Evolutionary conservation across 2,113 vertebrate genomes (phyloP), one percentile per base, ranked within the genome.

Genomic region (Xenopus borealis): DNA sequence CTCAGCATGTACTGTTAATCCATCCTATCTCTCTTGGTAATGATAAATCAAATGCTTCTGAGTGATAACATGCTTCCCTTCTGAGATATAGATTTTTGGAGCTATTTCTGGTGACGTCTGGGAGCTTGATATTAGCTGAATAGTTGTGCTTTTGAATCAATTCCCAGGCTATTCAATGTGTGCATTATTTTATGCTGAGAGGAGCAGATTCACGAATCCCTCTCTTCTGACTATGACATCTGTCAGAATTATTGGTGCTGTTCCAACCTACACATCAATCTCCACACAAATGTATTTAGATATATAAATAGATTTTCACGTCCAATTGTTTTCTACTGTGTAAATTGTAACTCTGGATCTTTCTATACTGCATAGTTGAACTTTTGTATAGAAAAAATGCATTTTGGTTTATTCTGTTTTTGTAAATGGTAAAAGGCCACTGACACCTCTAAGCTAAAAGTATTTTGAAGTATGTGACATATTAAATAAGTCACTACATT

Each of bases 11-110:
- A 46, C 11, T 7, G 46, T 27, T 52, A 62, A 63, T 47, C 59
- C 45, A 27, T 3, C 17, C 40, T 40, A 2, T 40, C 33, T 72
- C 19, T 62, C 45, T 18, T 12, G 1, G 17, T 66, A 73, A 66
- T 73, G 62, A 66, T 66, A 66, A 73, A 65, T 45, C 72, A 74
- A 66, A 59, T 20, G 65, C 63, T 46, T 74, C 53, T 59, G 64
- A 61, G 14, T 46, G 33, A n/a, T 33, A 33, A 67, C 46, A 55
- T 20, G 58, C 61, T 64, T 45, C 58, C n/a, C 18, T 13, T 67
- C 66, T 19, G 5, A 19, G 44, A 46, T 59, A 74, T 74, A 53
- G 72, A 75, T 75, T 67, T 66, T 72, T 66, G 4, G 7, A 61
- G 57, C 57, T 46, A 47, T 65, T 65, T 67, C 53, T 66, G 50